These are phyloP conservation scores for Platygyra sinensis DNA, from an alignment of 64 coral and sea anemone species.

Conservation along the genomic window DNA sequence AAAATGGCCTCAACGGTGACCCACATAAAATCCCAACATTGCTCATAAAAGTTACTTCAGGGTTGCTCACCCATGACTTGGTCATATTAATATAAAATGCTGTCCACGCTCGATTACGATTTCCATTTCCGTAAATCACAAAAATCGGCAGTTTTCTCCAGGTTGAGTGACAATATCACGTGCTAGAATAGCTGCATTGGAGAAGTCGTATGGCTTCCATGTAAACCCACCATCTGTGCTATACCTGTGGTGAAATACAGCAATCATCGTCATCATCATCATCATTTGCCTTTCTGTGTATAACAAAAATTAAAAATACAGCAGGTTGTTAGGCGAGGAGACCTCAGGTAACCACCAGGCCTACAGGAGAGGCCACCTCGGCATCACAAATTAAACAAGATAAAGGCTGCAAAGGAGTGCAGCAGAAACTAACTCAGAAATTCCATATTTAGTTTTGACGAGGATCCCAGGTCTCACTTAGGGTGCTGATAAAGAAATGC, in stretches of 20 bases:
- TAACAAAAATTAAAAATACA: too few species aligned
- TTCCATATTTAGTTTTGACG: neutral
- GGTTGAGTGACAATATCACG: constrained; percentile 57
- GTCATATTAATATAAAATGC: constrained; percentile 61
- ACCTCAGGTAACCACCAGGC: too few species aligned
- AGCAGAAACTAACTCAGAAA: too few species aligned
- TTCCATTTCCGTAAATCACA: constrained; percentile 22
- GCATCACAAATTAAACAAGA: too few species aligned
- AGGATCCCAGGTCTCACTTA: too few species aligned
- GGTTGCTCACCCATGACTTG: constrained; percentile 12
- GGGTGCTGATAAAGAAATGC: too few species aligned
- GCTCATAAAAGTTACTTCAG: neutral
- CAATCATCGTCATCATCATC: too few species aligned
- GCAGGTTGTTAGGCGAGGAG: too few species aligned
- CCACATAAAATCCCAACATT: neutral
- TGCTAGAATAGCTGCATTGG: neutral
- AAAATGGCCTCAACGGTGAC: neutral
- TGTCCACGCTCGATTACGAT: neutral
- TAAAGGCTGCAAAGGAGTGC: too few species aligned
- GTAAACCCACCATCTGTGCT: constrained; percentile 40
- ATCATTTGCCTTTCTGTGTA: too few species aligned
- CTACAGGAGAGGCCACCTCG: too few species aligned
- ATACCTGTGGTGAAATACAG: constrained; percentile 28
- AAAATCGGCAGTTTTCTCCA: constrained; percentile 37
- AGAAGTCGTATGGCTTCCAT: neutral